A percentile compares a stretch with the other conserved stretches of the same genome.
These are phyloP conservation scores for Trichomalopsis sarcophagae DNA, from an alignment of 1,140 invertebrate species.

Conservation along the genomic window DNA sequence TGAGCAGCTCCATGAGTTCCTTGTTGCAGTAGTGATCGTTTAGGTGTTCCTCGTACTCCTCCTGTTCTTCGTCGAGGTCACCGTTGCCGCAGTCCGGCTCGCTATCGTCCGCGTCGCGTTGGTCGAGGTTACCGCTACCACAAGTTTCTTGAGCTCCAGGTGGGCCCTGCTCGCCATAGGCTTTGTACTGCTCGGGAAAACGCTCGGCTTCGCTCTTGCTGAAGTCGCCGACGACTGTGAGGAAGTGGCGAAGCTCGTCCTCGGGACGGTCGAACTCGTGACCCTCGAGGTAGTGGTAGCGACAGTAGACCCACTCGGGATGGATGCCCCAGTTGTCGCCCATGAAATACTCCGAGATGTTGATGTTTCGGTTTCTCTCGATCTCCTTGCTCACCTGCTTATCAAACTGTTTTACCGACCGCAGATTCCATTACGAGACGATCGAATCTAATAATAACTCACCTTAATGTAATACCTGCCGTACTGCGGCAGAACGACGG, in stretches of 20 bases:
- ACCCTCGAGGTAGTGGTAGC: conserved; percentile 87
- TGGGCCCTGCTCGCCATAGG: background rate
- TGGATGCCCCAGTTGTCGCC: conserved; percentile 89
- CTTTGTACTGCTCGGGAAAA: conserved; percentile 77
- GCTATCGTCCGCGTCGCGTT: background rate
- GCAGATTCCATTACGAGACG: background rate
- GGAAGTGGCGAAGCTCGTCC: conserved; percentile 84
- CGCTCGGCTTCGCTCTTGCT: conserved; percentile 56
- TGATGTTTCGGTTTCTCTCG: conserved; percentile 55
- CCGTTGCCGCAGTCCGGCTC: conserved; percentile 45
- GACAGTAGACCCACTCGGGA: conserved; percentile 93
- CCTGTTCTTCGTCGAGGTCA: conserved; percentile 34
- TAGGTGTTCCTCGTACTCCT: conserved; percentile 40
- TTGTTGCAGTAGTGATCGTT: conserved; percentile 89
- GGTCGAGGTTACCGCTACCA: background rate
- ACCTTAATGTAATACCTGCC: conserved; percentile 85
- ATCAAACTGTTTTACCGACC: no score
- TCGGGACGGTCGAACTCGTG: conserved; percentile 83
- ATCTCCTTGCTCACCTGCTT: conserved; percentile 43
- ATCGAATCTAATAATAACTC: background rate
- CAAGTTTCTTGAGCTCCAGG: conserved; percentile 1
- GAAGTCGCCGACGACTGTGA: conserved; percentile 71
- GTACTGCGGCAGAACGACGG: conserved; percentile 87
- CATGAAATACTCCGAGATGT: conserved; percentile 80
- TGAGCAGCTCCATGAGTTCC: conserved; percentile 87